Conservation (phyloP, 2,797 vertebrate genomes). For the Allobates femoralis region DNA sequence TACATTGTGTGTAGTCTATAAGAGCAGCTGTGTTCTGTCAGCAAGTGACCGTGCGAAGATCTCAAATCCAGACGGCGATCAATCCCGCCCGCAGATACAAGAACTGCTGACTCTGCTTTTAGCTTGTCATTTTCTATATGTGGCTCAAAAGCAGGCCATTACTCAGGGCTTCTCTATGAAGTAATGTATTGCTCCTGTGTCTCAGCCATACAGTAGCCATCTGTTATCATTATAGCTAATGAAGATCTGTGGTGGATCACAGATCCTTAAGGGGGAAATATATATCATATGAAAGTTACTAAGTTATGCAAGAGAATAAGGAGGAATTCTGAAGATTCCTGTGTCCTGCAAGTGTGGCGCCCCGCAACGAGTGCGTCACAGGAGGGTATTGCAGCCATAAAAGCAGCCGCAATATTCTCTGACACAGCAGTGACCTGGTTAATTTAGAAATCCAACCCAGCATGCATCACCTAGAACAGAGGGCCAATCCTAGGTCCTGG, state of each 20-base stretch:
- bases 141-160: conserved; percentile 30
- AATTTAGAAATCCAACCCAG: too few relatives aligned
- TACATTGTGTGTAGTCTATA: neutral
- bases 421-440: too few relatives aligned
- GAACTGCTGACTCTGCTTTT: conserved; percentile 17
- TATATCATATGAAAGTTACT: conserved; percentile 4
- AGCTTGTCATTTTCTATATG: conserved; percentile 23
- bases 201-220: conserved; percentile 38
- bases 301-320: neutral
- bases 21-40: conserved; percentile 13
- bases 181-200: conserved; percentile 60
- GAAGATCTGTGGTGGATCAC: conserved; percentile 32
- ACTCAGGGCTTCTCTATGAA: conserved; percentile 29
- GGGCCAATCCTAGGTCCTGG: too few relatives aligned
- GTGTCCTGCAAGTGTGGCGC: too few relatives aligned
- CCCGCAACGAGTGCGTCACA: too few relatives aligned
- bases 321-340: neutral
- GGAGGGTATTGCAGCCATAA: too few relatives aligned
- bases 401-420: too few relatives aligned
- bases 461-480: too few relatives aligned
- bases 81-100: neutral
- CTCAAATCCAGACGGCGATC: conserved; percentile 3
- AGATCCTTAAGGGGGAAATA: conserved; percentile 1
- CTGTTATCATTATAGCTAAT: conserved; percentile 47
- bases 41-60: neutral